A percentile compares a stretch with the other conserved stretches of the same genome.
These are phyloP conservation scores for Alcis repandata DNA, from an alignment of 2,888 invertebrate genomes.

Conservation along the genomic window DNA sequence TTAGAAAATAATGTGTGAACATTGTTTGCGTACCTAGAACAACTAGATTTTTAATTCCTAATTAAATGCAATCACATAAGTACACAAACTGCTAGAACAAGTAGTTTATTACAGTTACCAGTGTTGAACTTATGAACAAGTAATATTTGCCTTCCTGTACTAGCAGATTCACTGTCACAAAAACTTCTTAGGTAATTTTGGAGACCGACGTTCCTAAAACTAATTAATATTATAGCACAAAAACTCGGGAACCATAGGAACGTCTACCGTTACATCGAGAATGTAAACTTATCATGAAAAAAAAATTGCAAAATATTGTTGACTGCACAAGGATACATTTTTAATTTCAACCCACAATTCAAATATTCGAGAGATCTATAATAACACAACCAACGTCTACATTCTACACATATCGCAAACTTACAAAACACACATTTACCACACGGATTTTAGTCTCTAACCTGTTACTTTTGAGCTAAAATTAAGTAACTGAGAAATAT, in stretches of 20 bases:
- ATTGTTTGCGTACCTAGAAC: constrained; percentile 2
- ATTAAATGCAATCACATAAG: constrained; percentile 38
- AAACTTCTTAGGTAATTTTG: constrained; percentile 22
- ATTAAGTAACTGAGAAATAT: constrained; percentile 1
- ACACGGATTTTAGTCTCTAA: constrained; percentile 1
- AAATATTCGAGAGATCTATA: constrained; percentile 66
- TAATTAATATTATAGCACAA: constrained; percentile 29
- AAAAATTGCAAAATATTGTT: constrained; percentile 5
- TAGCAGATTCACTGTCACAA: constrained; percentile 11
- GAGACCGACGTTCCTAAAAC: constrained; percentile 39
- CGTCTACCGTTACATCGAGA: constrained; percentile 44
- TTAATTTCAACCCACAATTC: constrained; percentile 48
- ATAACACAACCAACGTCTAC: constrained; percentile 62
- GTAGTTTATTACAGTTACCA: neutral
- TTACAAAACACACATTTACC: constrained; percentile 10
- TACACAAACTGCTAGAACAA: constrained; percentile 16
- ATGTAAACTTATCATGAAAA: constrained; percentile 23
- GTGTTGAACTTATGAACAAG: neutral
- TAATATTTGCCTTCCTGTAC: neutral
- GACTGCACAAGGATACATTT: constrained; percentile 16
- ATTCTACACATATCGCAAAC: neutral
- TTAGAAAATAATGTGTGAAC: neutral
- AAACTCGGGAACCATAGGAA: constrained; percentile 43
- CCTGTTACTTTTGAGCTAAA: constrained; percentile 4
- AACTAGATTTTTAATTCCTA: constrained; percentile 24